phyloP scores from a whole-genome alignment of 2,888 invertebrate species.

The Rhamnusium bicolor region DNA sequence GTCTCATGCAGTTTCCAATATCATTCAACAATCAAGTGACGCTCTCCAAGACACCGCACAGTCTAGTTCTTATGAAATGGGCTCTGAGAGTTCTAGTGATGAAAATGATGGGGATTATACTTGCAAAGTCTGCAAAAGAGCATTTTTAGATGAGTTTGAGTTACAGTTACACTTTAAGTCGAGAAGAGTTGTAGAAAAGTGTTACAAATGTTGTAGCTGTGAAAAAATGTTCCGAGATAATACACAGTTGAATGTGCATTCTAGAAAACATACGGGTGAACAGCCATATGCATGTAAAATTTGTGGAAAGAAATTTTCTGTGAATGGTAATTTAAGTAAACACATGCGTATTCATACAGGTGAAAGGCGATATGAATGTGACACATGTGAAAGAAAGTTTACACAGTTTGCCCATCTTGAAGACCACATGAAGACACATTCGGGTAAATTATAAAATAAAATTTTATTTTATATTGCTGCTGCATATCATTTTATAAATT shows the following conservation, averaged over 20 bases:
- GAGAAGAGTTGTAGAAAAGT: slow-evolving; percentile 55
- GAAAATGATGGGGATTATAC: slow-evolving; percentile 36
- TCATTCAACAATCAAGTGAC: background rate
- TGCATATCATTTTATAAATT: no score
- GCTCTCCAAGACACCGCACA: background rate
- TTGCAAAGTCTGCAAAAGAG: slow-evolving; percentile 61
- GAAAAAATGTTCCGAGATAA: slow-evolving; percentile 64
- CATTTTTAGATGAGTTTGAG: slow-evolving; percentile 53
- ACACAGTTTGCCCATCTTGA: slow-evolving; percentile 66
- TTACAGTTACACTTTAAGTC: slow-evolving; percentile 58
- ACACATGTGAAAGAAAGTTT: slow-evolving; percentile 64
- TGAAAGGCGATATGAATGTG: slow-evolving; percentile 63
- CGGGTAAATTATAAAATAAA: slow-evolving; percentile 54
- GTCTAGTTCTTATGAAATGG: background rate
- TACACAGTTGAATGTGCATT: slow-evolving; percentile 64
- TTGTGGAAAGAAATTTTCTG: slow-evolving; percentile 65
- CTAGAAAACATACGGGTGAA: slow-evolving; percentile 66
- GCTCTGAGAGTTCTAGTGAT: slow-evolving; percentile 20
- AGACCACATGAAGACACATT: slow-evolving; percentile 66
- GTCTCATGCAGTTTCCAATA: background rate
- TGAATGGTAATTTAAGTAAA: slow-evolving; percentile 67
- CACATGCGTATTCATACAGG: slow-evolving; percentile 66
- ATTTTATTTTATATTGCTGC: no score
- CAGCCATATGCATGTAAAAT: slow-evolving; percentile 64
- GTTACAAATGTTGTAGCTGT: slow-evolving; percentile 64